Base-by-base conservation (phyloP, 2,888 invertebrate genomes). In the Drosophila cognata region DNA sequence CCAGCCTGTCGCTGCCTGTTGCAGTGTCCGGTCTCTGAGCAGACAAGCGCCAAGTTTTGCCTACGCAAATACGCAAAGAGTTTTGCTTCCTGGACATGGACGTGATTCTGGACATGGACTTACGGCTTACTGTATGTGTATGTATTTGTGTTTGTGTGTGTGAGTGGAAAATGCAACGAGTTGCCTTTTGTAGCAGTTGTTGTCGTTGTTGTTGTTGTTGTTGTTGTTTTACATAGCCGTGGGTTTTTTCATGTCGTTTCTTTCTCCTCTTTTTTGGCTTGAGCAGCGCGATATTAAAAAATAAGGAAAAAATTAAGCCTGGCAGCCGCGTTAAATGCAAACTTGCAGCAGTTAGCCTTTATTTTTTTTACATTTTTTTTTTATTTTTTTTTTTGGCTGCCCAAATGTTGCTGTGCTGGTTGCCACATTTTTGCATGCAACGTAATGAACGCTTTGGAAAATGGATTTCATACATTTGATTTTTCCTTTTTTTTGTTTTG, bases 271-370 rank as follows among this genome's bases (percentile, higher is more conserved):
- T 82, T 77, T 69, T 57, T 21, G n/a, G 70, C 56, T 59, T 61
- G 71, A 59, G 65, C 72, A 65, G 69, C 82, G 85, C 71, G 69
- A 87, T 84, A 84, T 89, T 88, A 89, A 88, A 90, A 89, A 77
- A 81, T 58, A 77, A 77, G 62, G 53, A 66, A 74, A 83, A 87
- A 90, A 87, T 90, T 89, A 90, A 87, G 87, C 87, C 90, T 87
- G 89, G 90, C 90, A 87, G 89, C 90, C 89, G 89, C 90, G 88
- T 80, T 87, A 90, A 85, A 85, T 89, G 90, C 88, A 89, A 85
- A 85, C 84, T 85, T 85, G 82, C 88, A 88, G 80, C 88, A 77
- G 83, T 82, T 82, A 84, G 57, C 41, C 38, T 87, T 77, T 81
- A 53, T 41, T 64, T 41, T 31, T 13, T 18, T 5, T 35, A 1